Evolutionary conservation across 2,113 vertebrate genomes (phyloP).

Genomic region (Fukomys damarensis): DNA sequence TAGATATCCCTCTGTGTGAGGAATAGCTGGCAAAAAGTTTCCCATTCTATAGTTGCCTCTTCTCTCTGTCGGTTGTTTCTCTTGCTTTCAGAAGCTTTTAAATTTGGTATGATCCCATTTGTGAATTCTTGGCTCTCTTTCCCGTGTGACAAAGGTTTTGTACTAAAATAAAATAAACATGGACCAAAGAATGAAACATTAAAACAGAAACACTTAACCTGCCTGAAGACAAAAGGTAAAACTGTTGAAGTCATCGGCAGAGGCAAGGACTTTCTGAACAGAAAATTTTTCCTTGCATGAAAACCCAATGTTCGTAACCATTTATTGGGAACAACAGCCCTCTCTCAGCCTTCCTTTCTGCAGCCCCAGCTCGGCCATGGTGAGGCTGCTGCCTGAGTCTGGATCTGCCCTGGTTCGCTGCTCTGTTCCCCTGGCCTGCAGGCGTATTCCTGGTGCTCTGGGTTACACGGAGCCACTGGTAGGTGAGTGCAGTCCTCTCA

Average conservation of each 20-base stretch:
- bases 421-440: accelerated
- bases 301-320: too few species aligned
- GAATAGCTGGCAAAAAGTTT: not conserved
- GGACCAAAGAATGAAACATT: not conserved
- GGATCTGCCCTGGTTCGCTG: not conserved
- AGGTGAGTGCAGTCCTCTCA: too few species aligned
- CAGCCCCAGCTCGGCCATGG: accelerated
- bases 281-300: not conserved
- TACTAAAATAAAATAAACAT: not conserved
- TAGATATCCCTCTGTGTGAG: not conserved
- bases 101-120: not conserved
- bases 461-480: accelerated
- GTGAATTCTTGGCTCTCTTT: not conserved
- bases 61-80: not conserved
- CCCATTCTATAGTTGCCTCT: not conserved
- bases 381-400: accelerated
- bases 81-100: not conserved
- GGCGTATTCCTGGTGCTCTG: not conserved
- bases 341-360: accelerated
- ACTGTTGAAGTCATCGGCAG: not conserved
- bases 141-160: not conserved
- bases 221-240: not conserved
- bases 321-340: accelerated
- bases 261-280: not conserved
- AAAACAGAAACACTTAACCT: not conserved